Evolutionary conservation across 1,140 invertebrate genomes (phyloP), one percentile per base, ranked within the genome.

Genomic region (Antheraea mylitta): DNA sequence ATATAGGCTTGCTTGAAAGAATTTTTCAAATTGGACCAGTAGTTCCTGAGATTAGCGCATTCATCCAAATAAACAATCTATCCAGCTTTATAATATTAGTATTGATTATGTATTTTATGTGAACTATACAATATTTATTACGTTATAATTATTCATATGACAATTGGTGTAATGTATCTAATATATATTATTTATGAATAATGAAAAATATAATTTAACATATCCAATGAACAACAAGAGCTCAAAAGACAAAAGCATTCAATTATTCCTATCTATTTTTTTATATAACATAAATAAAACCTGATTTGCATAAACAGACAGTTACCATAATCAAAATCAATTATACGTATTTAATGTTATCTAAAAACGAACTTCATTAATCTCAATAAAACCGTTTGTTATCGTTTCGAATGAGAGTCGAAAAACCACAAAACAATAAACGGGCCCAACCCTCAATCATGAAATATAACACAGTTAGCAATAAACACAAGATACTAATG

Each of bases 321-420:
- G 5, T 53, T 53, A n/a, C 16, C 16, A 16, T 53, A 53, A 53
- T 16, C 45, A 53, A n/a, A 53, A 53, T 53, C 45, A 53, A 53
- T 53, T 53, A 53, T 53, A 53, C 10, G 45, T 53, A 53, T 53
- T 53, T 53, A 53, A 53, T 53, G 45, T 53, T 53, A 53, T 53
- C 45, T 53, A 53, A 53, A 53, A 53, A 53, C 16, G 45, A 53
- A 53, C 45, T 53, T 53, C 45, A 53, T 53, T 53, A 53, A 53
- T 53, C 45, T 53, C 45, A 53, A 53, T 53, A 53, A 53, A 53
- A 53, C 45, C 45, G 45, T 53, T 53, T 53, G 45, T 53, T 53
- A 53, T 53, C 45, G 45, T 13, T 53, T 16, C 11, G 6, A 53
- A 53, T 53, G 13, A 53, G 13, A 53, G 11, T 53, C 16, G 45